These are phyloP conservation scores for Lochmaea crataegi DNA, from an alignment of 2,888 invertebrate species.

Conservation along the genomic window DNA sequence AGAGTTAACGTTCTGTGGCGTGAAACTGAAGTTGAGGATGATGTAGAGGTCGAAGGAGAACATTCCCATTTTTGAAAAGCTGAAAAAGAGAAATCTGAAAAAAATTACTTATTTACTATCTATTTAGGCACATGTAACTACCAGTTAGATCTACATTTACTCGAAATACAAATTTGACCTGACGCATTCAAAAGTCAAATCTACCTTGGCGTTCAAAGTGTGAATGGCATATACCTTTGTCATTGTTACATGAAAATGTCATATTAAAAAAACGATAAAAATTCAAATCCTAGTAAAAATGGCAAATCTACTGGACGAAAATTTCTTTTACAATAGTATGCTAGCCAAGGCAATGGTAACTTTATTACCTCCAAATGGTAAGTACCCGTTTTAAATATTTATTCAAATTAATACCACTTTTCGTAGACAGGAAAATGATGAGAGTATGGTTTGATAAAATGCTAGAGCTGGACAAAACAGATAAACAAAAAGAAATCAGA, in stretches of 20 bases:
- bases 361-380: constrained; percentile 62
- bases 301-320: constrained; percentile 53
- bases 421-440: constrained; percentile 53
- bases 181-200: too few relatives aligned
- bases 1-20: too few relatives aligned
- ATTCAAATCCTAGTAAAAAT: constrained; percentile 22
- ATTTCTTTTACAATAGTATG: constrained; percentile 65
- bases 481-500: constrained; percentile 56
- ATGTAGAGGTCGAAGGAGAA: too few relatives aligned
- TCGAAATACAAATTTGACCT: too few relatives aligned
- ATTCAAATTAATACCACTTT: not conserved
- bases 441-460: constrained; percentile 63
- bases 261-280: not conserved
- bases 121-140: too few relatives aligned
- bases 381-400: constrained; percentile 2
- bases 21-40: too few relatives aligned
- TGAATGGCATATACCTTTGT: not conserved
- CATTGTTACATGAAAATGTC: not conserved
- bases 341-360: constrained; percentile 64
- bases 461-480: constrained; percentile 55
- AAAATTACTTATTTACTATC: too few relatives aligned
- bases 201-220: too few relatives aligned
- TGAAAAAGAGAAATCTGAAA: too few relatives aligned
- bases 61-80: too few relatives aligned
- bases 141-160: too few relatives aligned